Evolutionary conservation across 2,888 invertebrate genomes (phyloP).

Genomic region (Sinotaia quadrata): DNA sequence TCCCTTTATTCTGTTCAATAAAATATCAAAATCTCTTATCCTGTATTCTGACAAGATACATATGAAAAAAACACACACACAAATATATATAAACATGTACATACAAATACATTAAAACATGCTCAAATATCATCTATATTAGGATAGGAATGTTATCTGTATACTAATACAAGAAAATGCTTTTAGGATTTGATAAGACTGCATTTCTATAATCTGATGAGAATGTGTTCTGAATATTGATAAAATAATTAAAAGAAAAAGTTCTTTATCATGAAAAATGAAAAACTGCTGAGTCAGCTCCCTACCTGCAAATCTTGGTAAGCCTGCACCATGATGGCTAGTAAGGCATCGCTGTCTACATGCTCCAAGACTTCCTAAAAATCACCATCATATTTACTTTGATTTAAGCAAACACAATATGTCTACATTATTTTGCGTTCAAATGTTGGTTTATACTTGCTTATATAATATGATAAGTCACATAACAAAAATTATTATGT

Average conservation of each 20-base stretch:
- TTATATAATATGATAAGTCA: no score
- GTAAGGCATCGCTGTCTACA: conserved; percentile 61
- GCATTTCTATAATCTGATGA: neutral
- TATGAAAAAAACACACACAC: no score
- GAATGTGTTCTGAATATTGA: neutral
- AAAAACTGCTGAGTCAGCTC: neutral
- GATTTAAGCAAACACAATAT: no score
- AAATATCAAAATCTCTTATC: no score
- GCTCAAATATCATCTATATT: neutral
- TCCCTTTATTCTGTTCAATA: conserved; percentile 4
- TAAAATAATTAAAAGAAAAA: neutral
- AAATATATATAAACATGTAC: conserved; percentile 4
- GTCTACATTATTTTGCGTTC: no score
- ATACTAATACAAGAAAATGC: neutral
- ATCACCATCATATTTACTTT: no score
- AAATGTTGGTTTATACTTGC: no score
- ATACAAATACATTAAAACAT: neutral
- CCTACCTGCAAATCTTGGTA: conserved; percentile 54
- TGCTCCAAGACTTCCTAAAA: conserved; percentile 68
- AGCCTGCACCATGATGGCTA: conserved; percentile 57
- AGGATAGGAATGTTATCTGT: neutral
- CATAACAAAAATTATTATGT: no score
- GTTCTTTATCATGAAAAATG: no score
- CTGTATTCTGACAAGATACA: no score
- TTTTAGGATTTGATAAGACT: neutral